Conservation (phyloP, 2,113 vertebrate species). For the Vanacampus margaritifer region DNA sequence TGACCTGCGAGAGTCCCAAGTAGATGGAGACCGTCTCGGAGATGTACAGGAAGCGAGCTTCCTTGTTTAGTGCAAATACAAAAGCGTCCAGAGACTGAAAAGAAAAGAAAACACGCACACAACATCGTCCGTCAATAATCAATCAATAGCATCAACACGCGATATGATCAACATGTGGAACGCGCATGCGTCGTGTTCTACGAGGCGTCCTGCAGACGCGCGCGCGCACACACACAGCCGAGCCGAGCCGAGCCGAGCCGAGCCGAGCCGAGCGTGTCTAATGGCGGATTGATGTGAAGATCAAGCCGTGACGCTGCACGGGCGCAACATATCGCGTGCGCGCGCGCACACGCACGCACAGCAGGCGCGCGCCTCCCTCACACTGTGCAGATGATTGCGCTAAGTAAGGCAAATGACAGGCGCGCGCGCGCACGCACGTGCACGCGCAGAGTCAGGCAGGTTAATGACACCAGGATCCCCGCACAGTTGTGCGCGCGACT, state of each 20-base stretch:
- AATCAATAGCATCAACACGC: too few relatives aligned
- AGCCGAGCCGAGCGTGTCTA: slow-evolving; percentile 26
- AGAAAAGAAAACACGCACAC: slow-evolving; percentile 14
- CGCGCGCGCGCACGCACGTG: slow-evolving; percentile 19
- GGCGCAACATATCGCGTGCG: slow-evolving; percentile 7
- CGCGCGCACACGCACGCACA: slow-evolving; percentile 5
- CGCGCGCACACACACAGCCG: not conserved
- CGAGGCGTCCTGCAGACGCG: too few relatives aligned
- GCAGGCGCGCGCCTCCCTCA: not conserved
- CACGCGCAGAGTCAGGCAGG: slow-evolving; percentile 49
- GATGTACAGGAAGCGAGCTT: slow-evolving; percentile 99
- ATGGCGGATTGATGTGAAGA: slow-evolving; percentile 33
- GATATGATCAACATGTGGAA: too few relatives aligned
- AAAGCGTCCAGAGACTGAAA: slow-evolving; percentile 97
- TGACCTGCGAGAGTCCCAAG: slow-evolving; percentile 98
- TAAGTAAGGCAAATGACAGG: slow-evolving; percentile 22
- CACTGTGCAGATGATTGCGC: not conserved
- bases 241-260: too few relatives aligned
- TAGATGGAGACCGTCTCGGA: slow-evolving; percentile 99
- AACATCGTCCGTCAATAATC: not conserved
- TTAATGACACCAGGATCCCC: slow-evolving; percentile 79
- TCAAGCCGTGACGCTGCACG: slow-evolving; percentile 21
- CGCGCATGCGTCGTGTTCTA: too few relatives aligned
- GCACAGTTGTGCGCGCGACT: too few relatives aligned
- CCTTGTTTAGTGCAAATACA: slow-evolving; percentile 99